Base-by-base conservation (phyloP, 2,113 vertebrate species). In the Pardalotus punctatus region DNA sequence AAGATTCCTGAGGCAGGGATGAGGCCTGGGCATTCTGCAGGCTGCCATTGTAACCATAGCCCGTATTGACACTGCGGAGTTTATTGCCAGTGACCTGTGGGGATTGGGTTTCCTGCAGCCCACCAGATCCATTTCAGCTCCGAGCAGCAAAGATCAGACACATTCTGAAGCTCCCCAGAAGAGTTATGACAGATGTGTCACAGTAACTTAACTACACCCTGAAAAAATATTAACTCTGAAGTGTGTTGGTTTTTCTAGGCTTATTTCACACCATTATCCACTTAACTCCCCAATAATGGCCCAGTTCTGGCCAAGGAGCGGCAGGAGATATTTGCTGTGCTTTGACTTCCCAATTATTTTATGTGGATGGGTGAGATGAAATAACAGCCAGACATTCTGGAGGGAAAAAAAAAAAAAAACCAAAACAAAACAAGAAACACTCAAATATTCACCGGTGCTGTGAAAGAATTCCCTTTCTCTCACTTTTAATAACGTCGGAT, bases 171-270 rank as follows among this genome's bases (percentile, higher is more conserved):
- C 90, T 92, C 88, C 88, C 82, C 21, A 3, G 71, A 93, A 96
- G 80, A 97, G 93, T 97, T 96, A 96, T 97, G 96, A 96, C 94
- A 97, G 85, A 94, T 93, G 72, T 96, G 94, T 96, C 96, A 96
- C 19, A 96, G 76, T 81, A 95, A 93, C 77, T 96, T 96, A 97
- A 33, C 76, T 62, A 7, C 14, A 92, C 58, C 25, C 85, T 83
- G 93, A 43, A 71, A 90, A 96, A 92, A 74, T 88, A 97, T 97
- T 94, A 93, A 88, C 82, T 95, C 5, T 97, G 96, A 96, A 95
- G 81, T 88, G 80, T 94, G 94, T 93, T 96, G 92, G 76, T 95
- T 95, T 96, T 97, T 81, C 58, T 28, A 95, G 85, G 76, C 90
- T 96, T 83, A 95, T 94, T 96, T 95, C 94, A 93, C 80, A 74